Base-by-base conservation (phyloP, 2,797 vertebrate species). In the Phyllotis vaccarum region DNA sequence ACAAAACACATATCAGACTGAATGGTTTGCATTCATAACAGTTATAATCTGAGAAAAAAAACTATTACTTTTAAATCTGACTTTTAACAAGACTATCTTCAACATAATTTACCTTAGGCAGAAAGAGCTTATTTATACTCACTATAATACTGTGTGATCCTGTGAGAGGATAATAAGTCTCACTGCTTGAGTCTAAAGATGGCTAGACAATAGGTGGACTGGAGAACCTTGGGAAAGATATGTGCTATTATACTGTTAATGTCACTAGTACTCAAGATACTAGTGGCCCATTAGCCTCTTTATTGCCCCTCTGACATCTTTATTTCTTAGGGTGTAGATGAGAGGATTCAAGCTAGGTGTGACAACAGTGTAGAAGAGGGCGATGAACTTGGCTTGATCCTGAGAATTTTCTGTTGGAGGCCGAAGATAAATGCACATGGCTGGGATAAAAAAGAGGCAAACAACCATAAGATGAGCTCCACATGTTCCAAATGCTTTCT, bases 401-500 rank as follows among this genome's bases (percentile, higher is more conserved):
- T n/a, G 89, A 17, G 37, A 79, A 72, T 37, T 91, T 54, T 19
- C 46, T 83, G 13, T 85, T 85, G 76, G 34, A 89, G 93, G 93
- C 27, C 87, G 86, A 19, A 96, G 91, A 64, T 96, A 96, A 21
- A 88, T 85, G 2, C 86, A 91, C 31, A 90, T 92, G 9, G 72
- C 83, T 5, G 82, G 93, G 24, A 93, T 46, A 34, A 95, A 97
- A 64, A 97, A 91, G 1, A 97, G 82, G 8, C 5, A 78, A 5
- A 96, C 95, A 24, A 96, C 92, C 6, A 79, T 86, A 10, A 96
- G 86, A 27, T 97, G 95, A 3, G 97, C 89, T 58, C 91, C 92
- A 82, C 96, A 96, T 8, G 90, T 96, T 1, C 82, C 88, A 75
- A 97, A 95, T 37, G 86, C 92, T 72, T 96, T 97, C 62, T 56